These are phyloP conservation scores for Diaphora mendica DNA, from an alignment of 2,888 invertebrate genomes.

Conservation along the genomic window DNA sequence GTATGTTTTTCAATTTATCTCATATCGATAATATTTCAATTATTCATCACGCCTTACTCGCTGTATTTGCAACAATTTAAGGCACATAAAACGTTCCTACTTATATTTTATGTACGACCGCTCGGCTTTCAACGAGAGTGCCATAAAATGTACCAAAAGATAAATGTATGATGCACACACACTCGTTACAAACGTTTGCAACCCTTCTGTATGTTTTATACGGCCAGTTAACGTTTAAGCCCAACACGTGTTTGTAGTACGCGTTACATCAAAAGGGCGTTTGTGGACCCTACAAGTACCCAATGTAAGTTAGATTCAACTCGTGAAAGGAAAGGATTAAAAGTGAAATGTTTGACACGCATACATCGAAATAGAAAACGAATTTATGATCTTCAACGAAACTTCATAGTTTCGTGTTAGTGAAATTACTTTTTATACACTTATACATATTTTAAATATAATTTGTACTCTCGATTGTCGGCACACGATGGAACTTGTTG, in stretches of 20 bases:
- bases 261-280: slow-evolving; percentile 10
- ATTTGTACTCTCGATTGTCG: too few species aligned
- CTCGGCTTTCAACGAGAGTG: slow-evolving; percentile 19
- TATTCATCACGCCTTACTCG: neutral
- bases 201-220: slow-evolving; percentile 29
- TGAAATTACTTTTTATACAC: too few species aligned
- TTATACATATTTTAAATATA: too few species aligned
- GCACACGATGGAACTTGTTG: too few species aligned
- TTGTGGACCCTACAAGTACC: slow-evolving; percentile 7
- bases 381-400: too few species aligned
- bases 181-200: slow-evolving; percentile 29
- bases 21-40: neutral
- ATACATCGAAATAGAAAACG: too few species aligned
- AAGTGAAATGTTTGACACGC: neutral
- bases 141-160: slow-evolving; percentile 38
- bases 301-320: slow-evolving; percentile 12
- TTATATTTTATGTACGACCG: slow-evolving; percentile 12
- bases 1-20: neutral
- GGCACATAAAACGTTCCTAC: slow-evolving; percentile 9
- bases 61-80: neutral
- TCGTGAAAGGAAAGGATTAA: slow-evolving; percentile 6
- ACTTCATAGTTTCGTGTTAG: too few species aligned
- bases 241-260: slow-evolving; percentile 7
- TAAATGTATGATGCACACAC: slow-evolving; percentile 28
- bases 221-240: slow-evolving; percentile 34